Evolutionary conservation across 2,888 invertebrate species (phyloP), one percentile per base, ranked within the genome.

Genomic region (Craniophora ligustri): DNA sequence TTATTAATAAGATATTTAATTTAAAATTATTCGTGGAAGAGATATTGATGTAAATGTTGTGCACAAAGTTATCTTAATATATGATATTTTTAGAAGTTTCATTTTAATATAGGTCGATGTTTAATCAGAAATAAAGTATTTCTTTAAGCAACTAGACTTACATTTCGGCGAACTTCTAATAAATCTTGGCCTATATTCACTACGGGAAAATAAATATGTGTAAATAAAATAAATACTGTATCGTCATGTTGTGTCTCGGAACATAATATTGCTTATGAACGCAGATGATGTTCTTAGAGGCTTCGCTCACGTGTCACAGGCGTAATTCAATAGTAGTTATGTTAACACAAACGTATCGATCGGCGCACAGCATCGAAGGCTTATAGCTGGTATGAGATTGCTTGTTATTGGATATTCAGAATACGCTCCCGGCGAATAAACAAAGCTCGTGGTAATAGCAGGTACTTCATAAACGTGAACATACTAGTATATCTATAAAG

Each of bases 241-340:
- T 35, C 5, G 3, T 34, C 7, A 2, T 49, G 23, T 48, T 28
- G 26, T 35, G 44, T 10, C 14, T 56, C 3, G 34, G 38, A 49
- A 48, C 57, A 57, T 47, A 36, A 53, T 48, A 49, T 41, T 47
- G 38, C 40, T 60, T 51, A 41, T 50, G 57, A 58, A 47, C 15
- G 58, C 54, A 47, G 64, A 58, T 51, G 50, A 63, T 63, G 54
- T 66, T 66, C 67, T 67, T 65, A 51, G 42, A 63, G 67, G 70
- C 48, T 67, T 65, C 66, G 41, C 53, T 64, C 66, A 66, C 65
- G 65, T 66, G 57, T 51, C 57, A 45, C 50, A 49, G 50, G 59
- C 65, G 56, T 64, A 56, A 56, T 67, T 59, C 63, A 56, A 54
- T 56, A 57, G 56, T 34, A 44, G 54, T 58, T 50, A 34, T 55